Conservation (phyloP, 53 echinoderm and acorn worm species). For the Holothuria leucospilota region DNA sequence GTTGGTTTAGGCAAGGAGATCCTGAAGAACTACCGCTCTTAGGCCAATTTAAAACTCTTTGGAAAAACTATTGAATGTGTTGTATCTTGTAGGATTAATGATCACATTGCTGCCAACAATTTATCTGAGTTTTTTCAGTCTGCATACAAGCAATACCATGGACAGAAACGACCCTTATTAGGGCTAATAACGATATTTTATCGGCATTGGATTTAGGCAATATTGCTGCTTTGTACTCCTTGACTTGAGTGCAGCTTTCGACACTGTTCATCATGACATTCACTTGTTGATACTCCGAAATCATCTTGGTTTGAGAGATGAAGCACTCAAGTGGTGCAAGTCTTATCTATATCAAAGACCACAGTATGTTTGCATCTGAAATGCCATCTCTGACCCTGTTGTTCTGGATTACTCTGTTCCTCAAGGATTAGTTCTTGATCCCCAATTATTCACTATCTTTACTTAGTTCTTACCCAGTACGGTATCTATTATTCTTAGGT, state of each 20-base stretch:
- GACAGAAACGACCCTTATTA: conserved; percentile 44
- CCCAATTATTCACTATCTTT: conserved; percentile 36
- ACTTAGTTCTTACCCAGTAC: conserved; percentile 24
- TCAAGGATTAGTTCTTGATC: conserved; percentile 60
- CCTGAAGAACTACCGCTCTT: conserved; percentile 9
- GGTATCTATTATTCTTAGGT: neutral
- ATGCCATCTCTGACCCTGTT: conserved; percentile 34
- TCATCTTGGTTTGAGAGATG: neutral
- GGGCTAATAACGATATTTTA: conserved; percentile 58
- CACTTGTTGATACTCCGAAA: neutral
- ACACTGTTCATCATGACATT: conserved; percentile 55
- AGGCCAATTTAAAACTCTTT: conserved; percentile 18
- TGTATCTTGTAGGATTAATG: conserved; percentile 23
- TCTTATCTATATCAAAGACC: conserved; percentile 59
- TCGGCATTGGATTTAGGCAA: conserved; percentile 51
- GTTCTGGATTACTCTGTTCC: conserved; percentile 50
- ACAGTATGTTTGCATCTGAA: conserved; percentile 40
- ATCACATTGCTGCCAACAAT: neutral
- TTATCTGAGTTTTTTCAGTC: conserved; percentile 51
- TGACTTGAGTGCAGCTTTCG: conserved; percentile 51
- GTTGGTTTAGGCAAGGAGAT: neutral
- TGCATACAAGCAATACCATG: conserved; percentile 47
- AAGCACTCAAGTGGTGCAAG: neutral
- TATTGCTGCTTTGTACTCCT: conserved; percentile 39
- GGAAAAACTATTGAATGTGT: conserved; percentile 30